phyloP scores from a whole-genome alignment of 2,113 vertebrate species.

The Perccottus glenii region DNA sequence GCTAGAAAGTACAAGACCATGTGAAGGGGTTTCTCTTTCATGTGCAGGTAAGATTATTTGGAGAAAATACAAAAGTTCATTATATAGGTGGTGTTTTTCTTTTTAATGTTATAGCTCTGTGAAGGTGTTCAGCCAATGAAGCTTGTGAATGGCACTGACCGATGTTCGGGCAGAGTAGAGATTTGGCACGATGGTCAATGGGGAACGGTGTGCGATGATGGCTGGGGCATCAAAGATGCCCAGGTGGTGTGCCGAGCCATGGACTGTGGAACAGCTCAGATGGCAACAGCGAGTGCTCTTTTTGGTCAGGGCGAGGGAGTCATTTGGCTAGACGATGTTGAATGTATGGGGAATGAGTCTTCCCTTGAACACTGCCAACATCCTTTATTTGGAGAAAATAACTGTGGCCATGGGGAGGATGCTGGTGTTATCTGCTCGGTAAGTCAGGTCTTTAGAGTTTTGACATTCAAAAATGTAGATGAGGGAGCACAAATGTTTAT shows the following conservation, averaged over 20 bases:
- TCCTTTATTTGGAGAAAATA: constrained; percentile 19
- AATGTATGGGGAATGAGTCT: constrained; percentile 51
- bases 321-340: constrained; percentile 61
- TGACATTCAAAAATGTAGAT: too few species aligned
- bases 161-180: constrained; percentile 73
- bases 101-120: not conserved
- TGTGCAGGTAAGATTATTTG: constrained; percentile 51
- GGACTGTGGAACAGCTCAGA: constrained; percentile 65
- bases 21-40: constrained; percentile 45
- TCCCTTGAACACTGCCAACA: constrained; percentile 53
- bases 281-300: constrained; percentile 24
- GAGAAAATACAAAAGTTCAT: not conserved
- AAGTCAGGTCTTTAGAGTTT: not conserved
- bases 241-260: constrained; percentile 70
- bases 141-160: constrained; percentile 58
- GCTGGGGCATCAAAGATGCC: constrained; percentile 62
- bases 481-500: too few species aligned
- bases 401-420: constrained; percentile 65
- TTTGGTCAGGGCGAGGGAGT: constrained; percentile 54
- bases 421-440: constrained; percentile 76
- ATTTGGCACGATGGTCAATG: constrained; percentile 54
- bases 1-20: constrained; percentile 12
- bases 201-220: constrained; percentile 72
- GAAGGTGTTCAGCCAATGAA: constrained; percentile 32
- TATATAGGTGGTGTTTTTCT: not conserved